Base-by-base conservation (phyloP, 2,797 vertebrate species). In the Glossophaga mutica region DNA sequence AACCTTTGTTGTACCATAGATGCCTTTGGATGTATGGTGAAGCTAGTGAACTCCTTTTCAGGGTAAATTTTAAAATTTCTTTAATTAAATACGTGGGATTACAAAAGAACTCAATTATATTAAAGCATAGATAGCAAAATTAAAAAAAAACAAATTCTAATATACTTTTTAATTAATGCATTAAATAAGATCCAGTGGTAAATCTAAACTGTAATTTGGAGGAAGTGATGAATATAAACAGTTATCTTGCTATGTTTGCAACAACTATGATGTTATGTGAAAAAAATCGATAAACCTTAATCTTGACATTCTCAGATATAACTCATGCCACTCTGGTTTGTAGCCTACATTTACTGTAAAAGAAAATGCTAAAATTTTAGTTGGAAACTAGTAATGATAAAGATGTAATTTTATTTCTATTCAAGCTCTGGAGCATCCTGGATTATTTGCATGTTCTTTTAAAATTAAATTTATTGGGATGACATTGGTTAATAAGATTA, bases 371-470 rank as follows among this genome's bases (percentile, higher is more conserved):
- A 79, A 95, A 68, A 74, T 74, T 76, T 94, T 14, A 81, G 14
- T 87, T 90, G 29, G 24, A 77, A 18, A 8, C 62, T 92, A 46
- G 11, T 81, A 14, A 86, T 90, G 9, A 87, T 39, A 67, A 67
- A 84, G 42, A 82, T 44, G 16, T 65, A 37, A 70, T 92, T 94
- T 85, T 94, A 81, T 88, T 93, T 94, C 26, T 26, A 91, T 65
- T 92, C 7, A 78, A 24, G 37, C 70, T 78, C 42, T 71, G 52
- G n/a, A 9, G 1, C 29, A 3, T 90, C 52, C 37, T 50, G 55
- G 86, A 26, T 74, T 90, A 44, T 77, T 62, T 82, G 22, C 1
- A 50, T 87, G 46, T 76, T 84, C 44, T 89, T 62, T 62, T 62
- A 6, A 32, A 62, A 62, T 32, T 32, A 32, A 62, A 62, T 62